These are phyloP conservation scores for Hozukius guyotensis DNA, from an alignment of 2,797 vertebrate genomes.

Conservation along the genomic window DNA sequence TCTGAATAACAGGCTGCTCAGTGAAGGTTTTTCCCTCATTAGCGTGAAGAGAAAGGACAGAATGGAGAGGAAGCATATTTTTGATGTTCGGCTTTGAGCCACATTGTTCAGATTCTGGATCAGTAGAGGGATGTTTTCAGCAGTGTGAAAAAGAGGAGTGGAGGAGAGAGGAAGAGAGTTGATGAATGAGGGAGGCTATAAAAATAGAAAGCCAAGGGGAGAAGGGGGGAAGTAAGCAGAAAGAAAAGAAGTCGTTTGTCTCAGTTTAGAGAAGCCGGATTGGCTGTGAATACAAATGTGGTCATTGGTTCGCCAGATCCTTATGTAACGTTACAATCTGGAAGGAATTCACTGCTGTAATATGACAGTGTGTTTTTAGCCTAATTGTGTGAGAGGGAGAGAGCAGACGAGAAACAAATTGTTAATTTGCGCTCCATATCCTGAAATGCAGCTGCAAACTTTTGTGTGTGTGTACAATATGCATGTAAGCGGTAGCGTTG, in stretches of 20 bases:
- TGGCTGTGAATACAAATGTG: slow-evolving; percentile 52
- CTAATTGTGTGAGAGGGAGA: neutral
- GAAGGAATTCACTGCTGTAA: slow-evolving; percentile 21
- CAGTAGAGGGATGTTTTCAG: slow-evolving; percentile 49
- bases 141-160: neutral
- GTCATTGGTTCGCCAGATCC: slow-evolving; percentile 31
- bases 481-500: neutral
- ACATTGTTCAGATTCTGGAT: slow-evolving; percentile 52
- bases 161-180: slow-evolving; percentile 39
- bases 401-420: neutral
- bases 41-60: slow-evolving; percentile 48
- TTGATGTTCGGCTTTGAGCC: slow-evolving; percentile 49
- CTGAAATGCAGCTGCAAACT: neutral
- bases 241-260: slow-evolving; percentile 60
- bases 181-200: slow-evolving; percentile 62
- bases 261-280: slow-evolving; percentile 45
- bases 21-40: slow-evolving; percentile 54
- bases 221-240: slow-evolving; percentile 38
- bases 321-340: slow-evolving; percentile 13
- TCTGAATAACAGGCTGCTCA: slow-evolving; percentile 38
- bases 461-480: neutral
- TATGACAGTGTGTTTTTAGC: slow-evolving; percentile 6
- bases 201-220: slow-evolving; percentile 63
- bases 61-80: slow-evolving; percentile 58
- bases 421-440: slow-evolving; percentile 9